These are phyloP conservation scores for Stratiomys singularior DNA, from an alignment of 2,888 invertebrate genomes.

Conservation along the genomic window DNA sequence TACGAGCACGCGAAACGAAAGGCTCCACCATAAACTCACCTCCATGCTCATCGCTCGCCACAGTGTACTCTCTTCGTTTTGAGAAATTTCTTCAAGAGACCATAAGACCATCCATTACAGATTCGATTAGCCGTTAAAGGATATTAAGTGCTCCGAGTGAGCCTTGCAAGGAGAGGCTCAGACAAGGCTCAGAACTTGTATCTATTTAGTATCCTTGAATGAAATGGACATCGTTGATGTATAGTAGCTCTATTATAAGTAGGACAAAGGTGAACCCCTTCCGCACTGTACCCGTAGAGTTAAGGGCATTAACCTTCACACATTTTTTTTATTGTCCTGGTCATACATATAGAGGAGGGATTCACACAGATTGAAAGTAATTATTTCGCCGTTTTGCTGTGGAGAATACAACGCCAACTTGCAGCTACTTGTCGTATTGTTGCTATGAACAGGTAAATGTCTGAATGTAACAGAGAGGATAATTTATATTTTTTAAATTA, in stretches of 20 bases:
- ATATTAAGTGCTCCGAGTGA: constrained; percentile 19
- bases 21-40: not conserved
- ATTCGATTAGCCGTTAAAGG: constrained; percentile 28
- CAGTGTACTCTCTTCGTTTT: not conserved
- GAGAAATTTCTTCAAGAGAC: constrained; percentile 11
- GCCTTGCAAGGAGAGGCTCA: constrained; percentile 3
- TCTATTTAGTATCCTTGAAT: constrained; percentile 14
- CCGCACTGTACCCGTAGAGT: not conserved
- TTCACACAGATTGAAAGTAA: constrained; percentile 21
- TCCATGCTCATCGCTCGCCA: not conserved
- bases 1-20: constrained; percentile 30
- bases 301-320: constrained; percentile 34
- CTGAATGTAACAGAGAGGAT: not conserved
- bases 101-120: constrained; percentile 1
- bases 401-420: not conserved
- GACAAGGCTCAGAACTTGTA: constrained; percentile 20
- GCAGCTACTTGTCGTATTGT: not conserved
- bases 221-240: not conserved
- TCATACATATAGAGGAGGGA: not conserved
- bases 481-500: constrained; percentile 27
- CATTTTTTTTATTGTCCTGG: constrained; percentile 3
- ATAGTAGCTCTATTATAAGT: not conserved
- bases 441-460: not conserved
- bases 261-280: constrained; percentile 4
- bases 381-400: constrained; percentile 9